A percentile compares a stretch with the other conserved stretches of the same genome.
phyloP scores from a whole-genome alignment of 2,888 invertebrate genomes.

The Melitaea athalia region DNA sequence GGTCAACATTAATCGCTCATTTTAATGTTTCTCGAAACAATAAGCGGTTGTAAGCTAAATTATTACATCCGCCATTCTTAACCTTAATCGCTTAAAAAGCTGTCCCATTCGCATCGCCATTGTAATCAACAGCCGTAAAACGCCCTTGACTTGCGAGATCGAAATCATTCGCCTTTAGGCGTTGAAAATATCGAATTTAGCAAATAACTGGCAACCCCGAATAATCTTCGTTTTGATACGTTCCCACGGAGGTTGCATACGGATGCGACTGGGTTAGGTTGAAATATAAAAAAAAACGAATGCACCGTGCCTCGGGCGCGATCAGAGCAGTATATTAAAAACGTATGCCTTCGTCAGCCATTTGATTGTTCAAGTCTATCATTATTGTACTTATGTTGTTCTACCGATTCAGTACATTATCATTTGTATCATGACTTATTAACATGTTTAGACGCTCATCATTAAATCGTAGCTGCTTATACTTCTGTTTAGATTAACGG shows the following conservation, averaged over 20 bases:
- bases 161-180: conserved; percentile 43
- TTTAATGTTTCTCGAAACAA: conserved; percentile 48
- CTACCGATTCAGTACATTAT: conserved; percentile 64
- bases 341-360: conserved; percentile 65
- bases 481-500: conserved; percentile 47
- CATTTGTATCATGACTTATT: conserved; percentile 72
- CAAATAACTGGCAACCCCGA: conserved; percentile 63
- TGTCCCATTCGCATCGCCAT: conserved; percentile 58
- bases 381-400: conserved; percentile 68
- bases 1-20: conserved; percentile 34
- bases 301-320: conserved; percentile 68
- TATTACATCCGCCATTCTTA: conserved; percentile 66
- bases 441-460: conserved; percentile 46
- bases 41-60: conserved; percentile 42
- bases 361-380: conserved; percentile 71
- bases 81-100: conserved; percentile 45
- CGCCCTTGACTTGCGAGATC: conserved; percentile 44
- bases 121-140: conserved; percentile 52
- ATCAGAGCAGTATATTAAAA: conserved; percentile 58
- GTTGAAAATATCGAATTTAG: conserved; percentile 55
- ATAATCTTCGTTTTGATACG: conserved; percentile 56
- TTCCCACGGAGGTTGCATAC: conserved; percentile 71
- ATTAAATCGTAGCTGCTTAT: conserved; percentile 50
- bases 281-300: conserved; percentile 36
- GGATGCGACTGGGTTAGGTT: conserved; percentile 55